Conservation (phyloP, 1,140 invertebrate genomes). For the Tetramorium parvispinum region DNA sequence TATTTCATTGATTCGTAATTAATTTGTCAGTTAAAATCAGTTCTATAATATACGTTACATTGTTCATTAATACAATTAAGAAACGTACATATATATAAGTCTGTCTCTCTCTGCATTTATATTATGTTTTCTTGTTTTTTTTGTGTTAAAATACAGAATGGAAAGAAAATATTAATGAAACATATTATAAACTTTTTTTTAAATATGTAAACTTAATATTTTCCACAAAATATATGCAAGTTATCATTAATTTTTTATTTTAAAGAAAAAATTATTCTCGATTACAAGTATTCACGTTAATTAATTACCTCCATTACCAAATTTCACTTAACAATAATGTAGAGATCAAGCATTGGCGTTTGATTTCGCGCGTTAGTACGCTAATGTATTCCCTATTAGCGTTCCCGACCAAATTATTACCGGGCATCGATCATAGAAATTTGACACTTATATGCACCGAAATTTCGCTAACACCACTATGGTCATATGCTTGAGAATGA, state of each 20-base stretch:
- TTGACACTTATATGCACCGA: constrained; percentile 78
- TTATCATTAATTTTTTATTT: background rate
- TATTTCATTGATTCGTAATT: background rate
- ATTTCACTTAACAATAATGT: constrained; percentile 18
- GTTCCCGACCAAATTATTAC: constrained; percentile 73
- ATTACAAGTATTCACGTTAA: background rate
- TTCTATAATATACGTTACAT: background rate
- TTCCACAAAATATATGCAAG: background rate
- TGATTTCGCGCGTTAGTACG: constrained; percentile 16
- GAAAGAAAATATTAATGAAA: background rate
- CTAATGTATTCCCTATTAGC: constrained; percentile 52
- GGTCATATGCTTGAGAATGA: constrained; percentile 64
- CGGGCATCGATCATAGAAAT: constrained; percentile 79
- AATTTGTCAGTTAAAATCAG: background rate
- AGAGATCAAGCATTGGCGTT: constrained; percentile 46
- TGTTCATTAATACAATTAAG: background rate
- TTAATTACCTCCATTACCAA: background rate
- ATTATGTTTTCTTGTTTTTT: background rate
- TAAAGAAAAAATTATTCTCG: background rate
- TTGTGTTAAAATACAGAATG: background rate
- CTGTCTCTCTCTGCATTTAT: background rate
- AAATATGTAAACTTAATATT: background rate
- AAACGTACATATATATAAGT: background rate
- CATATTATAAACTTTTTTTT: background rate
- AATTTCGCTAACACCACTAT: constrained; percentile 74